A percentile compares a stretch with the other conserved stretches of the same genome.
Conservation (phyloP, 2,113 vertebrate species). For the Lepus americanus region DNA sequence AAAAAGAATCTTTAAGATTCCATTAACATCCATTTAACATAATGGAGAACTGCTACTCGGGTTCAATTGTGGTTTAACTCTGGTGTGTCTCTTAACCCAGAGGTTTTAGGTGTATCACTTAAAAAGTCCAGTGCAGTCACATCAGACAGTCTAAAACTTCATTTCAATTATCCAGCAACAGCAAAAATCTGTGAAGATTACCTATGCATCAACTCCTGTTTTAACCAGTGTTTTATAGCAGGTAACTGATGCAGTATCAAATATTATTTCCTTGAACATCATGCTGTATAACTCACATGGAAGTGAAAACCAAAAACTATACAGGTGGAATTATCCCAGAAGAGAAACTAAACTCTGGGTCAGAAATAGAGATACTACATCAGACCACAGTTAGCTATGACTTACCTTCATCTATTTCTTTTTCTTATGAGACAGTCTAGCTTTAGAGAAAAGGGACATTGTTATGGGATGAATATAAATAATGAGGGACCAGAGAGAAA, state of each 20-base stretch:
- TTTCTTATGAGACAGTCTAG: neutral
- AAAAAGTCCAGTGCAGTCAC: constrained; percentile 27
- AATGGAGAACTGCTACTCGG: constrained; percentile 21
- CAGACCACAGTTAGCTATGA: neutral
- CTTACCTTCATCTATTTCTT: neutral
- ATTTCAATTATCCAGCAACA: neutral
- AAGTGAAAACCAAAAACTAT: constrained; percentile 10
- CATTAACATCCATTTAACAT: constrained; percentile 26
- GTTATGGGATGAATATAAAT: constrained; percentile 40
- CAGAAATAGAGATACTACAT: constrained; percentile 5
- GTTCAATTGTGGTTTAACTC: constrained; percentile 33
- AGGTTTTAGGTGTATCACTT: constrained; percentile 18
- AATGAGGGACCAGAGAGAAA: constrained; percentile 45
- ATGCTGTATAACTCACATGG: neutral
- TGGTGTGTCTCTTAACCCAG: neutral
- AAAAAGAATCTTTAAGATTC: constrained; percentile 30
- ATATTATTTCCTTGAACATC: neutral
- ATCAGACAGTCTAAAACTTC: neutral
- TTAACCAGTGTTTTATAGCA: neutral
- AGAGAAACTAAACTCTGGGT: neutral
- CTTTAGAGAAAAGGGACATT: constrained; percentile 50
- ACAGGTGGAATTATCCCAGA: neutral
- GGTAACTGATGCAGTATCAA: neutral
- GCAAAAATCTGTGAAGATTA: constrained; percentile 30
- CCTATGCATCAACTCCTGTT: neutral